These are phyloP conservation scores for Lepidostoma basale DNA, from an alignment of 1,140 invertebrate species.

Conservation along the genomic window DNA sequence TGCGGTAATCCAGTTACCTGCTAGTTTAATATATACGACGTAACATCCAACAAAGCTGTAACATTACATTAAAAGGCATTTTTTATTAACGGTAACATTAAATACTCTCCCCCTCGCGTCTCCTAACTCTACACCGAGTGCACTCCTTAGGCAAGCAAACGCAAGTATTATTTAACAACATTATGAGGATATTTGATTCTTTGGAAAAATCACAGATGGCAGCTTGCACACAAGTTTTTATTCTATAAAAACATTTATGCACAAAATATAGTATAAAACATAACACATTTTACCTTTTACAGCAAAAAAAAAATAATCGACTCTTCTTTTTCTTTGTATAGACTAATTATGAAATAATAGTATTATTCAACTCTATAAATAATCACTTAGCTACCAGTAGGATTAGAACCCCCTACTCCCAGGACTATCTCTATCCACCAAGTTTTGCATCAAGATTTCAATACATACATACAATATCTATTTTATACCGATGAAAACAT, in stretches of 20 bases:
- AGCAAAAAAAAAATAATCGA: too few relatives aligned
- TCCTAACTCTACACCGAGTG: not conserved
- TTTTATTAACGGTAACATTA: constrained; percentile 1
- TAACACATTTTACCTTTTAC: not conserved
- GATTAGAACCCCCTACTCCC: too few relatives aligned
- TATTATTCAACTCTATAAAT: too few relatives aligned
- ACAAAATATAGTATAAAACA: not conserved
- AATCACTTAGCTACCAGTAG: too few relatives aligned
- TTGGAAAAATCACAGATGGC: not conserved
- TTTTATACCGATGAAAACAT: too few relatives aligned
- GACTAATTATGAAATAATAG: too few relatives aligned
- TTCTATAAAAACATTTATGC: not conserved
- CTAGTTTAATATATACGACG: constrained; percentile 11
- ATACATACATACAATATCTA: too few relatives aligned
- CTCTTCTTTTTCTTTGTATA: too few relatives aligned
- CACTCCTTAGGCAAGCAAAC: not conserved
- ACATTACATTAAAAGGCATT: constrained; percentile 21
- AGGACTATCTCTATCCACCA: too few relatives aligned
- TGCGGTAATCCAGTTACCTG: constrained; percentile 12
- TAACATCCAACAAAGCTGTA: constrained; percentile 22
- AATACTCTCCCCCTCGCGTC: constrained; percentile 6
- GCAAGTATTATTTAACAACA: not conserved
- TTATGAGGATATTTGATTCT: not conserved
- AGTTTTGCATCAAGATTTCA: too few relatives aligned
- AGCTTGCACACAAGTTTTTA: not conserved